These are phyloP conservation scores for Himantopus leucocephalus DNA, from an alignment of 2,113 vertebrate genomes.

Conservation along the genomic window DNA sequence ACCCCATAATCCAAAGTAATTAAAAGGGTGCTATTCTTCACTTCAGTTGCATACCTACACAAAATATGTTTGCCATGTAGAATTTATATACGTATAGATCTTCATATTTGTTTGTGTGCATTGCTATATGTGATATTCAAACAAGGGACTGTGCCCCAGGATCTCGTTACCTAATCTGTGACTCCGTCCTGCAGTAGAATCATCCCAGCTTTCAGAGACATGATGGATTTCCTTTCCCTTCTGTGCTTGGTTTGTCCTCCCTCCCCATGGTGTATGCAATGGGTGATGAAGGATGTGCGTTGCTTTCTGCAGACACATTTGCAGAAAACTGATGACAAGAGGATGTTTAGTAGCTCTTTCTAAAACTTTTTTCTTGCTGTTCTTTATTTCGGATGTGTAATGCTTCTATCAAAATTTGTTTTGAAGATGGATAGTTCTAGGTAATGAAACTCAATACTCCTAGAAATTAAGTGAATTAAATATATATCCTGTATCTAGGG, in stretches of 20 bases:
- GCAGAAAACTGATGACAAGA: not conserved
- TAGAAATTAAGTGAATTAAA: not conserved
- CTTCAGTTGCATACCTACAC: accelerated
- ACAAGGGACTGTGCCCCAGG: not conserved
- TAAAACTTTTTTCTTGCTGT: not conserved
- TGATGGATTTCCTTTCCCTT: not conserved
- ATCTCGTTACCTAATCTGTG: not conserved
- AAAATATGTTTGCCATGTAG: not conserved
- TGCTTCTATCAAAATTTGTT: not conserved
- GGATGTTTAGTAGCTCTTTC: not conserved
- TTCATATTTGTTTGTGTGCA: accelerated
- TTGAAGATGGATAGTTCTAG: not conserved
- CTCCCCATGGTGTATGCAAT: not conserved
- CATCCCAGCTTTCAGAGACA: not conserved
- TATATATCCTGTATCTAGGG: not conserved
- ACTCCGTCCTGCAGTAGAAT: not conserved
- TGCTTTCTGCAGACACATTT: not conserved
- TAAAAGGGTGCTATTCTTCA: not conserved
- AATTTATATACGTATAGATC: no score
- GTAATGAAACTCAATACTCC: not conserved
- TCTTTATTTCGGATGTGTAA: not conserved
- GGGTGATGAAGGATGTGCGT: not conserved
- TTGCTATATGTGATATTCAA: accelerated
- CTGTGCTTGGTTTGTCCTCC: not conserved
- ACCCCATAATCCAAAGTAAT: not conserved